A percentile compares a stretch with the other conserved stretches of the same genome.
Conservation (phyloP, 30 jellyfish, hydroid and myxozoan species). For the Morbakka virulenta region DNA sequence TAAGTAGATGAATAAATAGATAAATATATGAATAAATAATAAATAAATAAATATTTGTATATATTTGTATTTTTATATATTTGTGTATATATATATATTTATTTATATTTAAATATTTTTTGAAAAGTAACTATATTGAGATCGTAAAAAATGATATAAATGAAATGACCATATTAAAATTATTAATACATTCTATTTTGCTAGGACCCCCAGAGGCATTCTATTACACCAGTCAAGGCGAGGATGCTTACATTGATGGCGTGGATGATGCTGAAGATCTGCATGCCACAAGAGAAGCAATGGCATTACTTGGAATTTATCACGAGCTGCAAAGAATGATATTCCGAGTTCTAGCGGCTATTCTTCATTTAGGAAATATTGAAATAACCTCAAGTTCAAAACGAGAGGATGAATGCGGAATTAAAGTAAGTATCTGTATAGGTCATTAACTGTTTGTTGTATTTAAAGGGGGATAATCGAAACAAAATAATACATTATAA, state of each 20-base stretch:
- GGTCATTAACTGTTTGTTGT: not conserved
- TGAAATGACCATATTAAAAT: no score
- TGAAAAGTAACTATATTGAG: not conserved
- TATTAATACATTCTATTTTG: not conserved
- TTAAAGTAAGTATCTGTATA: conserved; percentile 35
- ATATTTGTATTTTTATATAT: no score
- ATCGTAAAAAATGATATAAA: not conserved
- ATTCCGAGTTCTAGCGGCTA: conserved; percentile 77
- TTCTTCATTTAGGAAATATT: conserved; percentile 80
- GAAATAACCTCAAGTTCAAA: conserved; percentile 24
- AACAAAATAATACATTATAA: no score
- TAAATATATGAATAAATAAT: no score
- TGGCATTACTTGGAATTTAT: conserved; percentile 76
- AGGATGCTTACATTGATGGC: conserved; percentile 58
- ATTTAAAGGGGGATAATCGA: no score
- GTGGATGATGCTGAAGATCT: conserved; percentile 75
- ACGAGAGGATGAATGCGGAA: conserved; percentile 70
- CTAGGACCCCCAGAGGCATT: conserved; percentile 79
- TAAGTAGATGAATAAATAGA: no score
- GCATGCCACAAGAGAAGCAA: conserved; percentile 78
- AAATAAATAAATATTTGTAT: no score
- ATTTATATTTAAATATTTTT: no score
- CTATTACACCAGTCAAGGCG: conserved; percentile 87
- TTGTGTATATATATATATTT: no score
- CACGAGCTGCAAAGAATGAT: conserved; percentile 81